Base-by-base conservation (phyloP, 1,140 invertebrate genomes). In the Cotesia typhae region DNA sequence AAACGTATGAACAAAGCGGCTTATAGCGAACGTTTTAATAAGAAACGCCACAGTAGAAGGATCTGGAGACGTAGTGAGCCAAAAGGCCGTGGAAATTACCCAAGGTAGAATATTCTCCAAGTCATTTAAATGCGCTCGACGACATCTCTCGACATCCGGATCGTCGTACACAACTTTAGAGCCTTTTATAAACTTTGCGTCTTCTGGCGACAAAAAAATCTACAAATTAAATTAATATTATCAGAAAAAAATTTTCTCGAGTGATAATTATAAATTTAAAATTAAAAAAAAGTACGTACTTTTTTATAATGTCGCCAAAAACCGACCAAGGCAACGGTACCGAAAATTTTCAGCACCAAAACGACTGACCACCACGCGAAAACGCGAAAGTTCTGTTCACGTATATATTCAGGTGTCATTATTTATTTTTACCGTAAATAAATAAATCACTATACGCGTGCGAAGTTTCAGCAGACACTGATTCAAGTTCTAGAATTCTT, bases 21-120 rank as follows among this genome's bases (percentile, higher is more conserved):
- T 82, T 7, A 86, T 77, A 0, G 91, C 88, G 78, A 89, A 93
- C 0, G 88, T 75, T 64, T 91, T 84, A 80, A 93, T 92, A 65
- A 93, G 81, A 6, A 85, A 78, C 0, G 85, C 83, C 2, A 92
- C 92, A 61, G 86, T 68, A 3, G 72, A 75, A 0, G 82, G 77
- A 28, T 81, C 77, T 0, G 93, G 93, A 37, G 86, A 86, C 0
- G 91, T 92, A 0, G 89, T 81, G 14, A 92, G 80, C 78, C 92
- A 94, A 14, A 92, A 76, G 1, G 90, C 88, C 5, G 87, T 90
- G 14, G 91, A 81, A 4, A 92, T 78, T 76, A 92, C 88, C 78
- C 93, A 94, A 2, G 90, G 84, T 0, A 91, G 87, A 68, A 94
- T 92, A 79, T 93, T 94, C 84, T 94, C 93, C 76, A 94, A 78